These are phyloP conservation scores for Drosophila austrosaltans DNA, from an alignment of 2,888 invertebrate genomes.

Conservation along the genomic window DNA sequence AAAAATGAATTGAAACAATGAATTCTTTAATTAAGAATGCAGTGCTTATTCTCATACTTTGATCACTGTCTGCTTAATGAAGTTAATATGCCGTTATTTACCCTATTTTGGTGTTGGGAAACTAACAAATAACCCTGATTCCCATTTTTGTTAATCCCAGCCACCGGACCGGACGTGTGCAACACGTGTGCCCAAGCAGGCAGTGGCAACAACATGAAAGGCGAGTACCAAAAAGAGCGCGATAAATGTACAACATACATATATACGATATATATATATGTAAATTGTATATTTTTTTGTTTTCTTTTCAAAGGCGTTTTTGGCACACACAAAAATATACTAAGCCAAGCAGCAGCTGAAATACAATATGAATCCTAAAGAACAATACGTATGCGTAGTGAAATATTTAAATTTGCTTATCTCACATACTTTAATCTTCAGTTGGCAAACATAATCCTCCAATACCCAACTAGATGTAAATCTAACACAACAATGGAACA, in stretches of 20 bases:
- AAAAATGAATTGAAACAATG: constrained; percentile 33
- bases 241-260: neutral
- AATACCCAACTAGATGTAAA: constrained; percentile 57
- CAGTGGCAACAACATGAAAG: constrained; percentile 58
- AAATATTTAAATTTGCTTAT: constrained; percentile 55
- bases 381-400: constrained; percentile 35
- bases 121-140: neutral
- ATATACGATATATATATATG: no score
- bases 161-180: constrained; percentile 55
- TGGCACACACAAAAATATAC: constrained; percentile 17
- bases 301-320: constrained; percentile 11
- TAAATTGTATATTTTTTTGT: constrained; percentile 19
- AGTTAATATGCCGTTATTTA: constrained; percentile 48
- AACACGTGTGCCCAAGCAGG: constrained; percentile 54
- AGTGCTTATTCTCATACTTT: neutral
- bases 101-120: constrained; percentile 47
- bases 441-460: constrained; percentile 50
- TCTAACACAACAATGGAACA: constrained; percentile 61
- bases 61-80: constrained; percentile 31
- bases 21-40: constrained; percentile 44
- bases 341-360: constrained; percentile 11
- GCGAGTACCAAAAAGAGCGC: constrained; percentile 40
- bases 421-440: constrained; percentile 51
- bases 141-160: constrained; percentile 35
- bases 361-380: constrained; percentile 8